Base-by-base conservation (phyloP, 2,888 invertebrate species). In the Muschampia plurimacula region DNA sequence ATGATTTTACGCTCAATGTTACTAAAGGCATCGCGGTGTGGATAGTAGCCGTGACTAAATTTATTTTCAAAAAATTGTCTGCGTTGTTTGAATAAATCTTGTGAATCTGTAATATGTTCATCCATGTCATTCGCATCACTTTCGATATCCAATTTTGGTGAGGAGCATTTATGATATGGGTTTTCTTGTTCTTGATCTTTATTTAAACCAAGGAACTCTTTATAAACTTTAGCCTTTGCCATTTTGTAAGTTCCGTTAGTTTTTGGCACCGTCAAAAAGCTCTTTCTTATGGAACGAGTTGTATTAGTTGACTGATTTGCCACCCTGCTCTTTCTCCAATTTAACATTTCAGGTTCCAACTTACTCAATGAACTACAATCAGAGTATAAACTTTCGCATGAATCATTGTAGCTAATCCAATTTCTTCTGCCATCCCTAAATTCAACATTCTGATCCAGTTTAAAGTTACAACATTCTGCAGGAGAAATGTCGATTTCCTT, bases 331-430 rank as follows among this genome's bases (percentile, higher is more conserved):
- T 83, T 82, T 64, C 82, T 84, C 89, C 89, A 91, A 77, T 86
- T 79, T 79, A 89, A 89, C 0, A 86, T 88, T 78, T 87, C 84
- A 5, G 86, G 80, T 32, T 86, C 89, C 12, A 80, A 74, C 83
- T 88, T 88, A 76, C 87, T 87, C 0, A 85, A 86, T 60, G 84
- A 87, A 57, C 85, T 83, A 57, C 88, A 84, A 75, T 89, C 89
- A 8, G 88, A 87, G 77, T 78, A 79, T 46, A 77, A 69, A 10
- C 78, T 80, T 63, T 78, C 81, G 5, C 80, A 79, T 67, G 78
- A 76, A 62, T 80, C 75, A 69, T 78, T 79, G 46, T 74, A 68
- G 69, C 68, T 52, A 36, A 78, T 67, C 67, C 70, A 74, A 60
- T 82, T 77, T 72, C 74, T 81, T 39, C 64, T 63, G 39, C 13